phyloP scores from a whole-genome alignment of 2,113 vertebrate genomes.

The Ictalurus punctatus region DNA sequence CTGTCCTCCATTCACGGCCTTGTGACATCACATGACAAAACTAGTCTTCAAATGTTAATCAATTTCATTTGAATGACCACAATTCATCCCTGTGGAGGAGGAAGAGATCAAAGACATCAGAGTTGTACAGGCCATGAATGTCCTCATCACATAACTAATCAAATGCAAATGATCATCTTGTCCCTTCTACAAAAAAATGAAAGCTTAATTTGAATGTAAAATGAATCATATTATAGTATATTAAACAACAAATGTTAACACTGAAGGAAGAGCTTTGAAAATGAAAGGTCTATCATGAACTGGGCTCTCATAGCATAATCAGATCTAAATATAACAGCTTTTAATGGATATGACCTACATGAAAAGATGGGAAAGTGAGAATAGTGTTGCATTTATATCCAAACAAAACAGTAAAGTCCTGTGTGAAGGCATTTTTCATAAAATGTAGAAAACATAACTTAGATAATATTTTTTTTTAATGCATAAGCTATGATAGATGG shows the following conservation, averaged over 20 bases:
- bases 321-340: slow-evolving; percentile 31
- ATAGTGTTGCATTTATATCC: neutral
- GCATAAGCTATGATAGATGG: neutral
- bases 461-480: neutral
- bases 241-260: slow-evolving; percentile 17
- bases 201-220: slow-evolving; percentile 42
- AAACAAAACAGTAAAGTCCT: slow-evolving; percentile 8
- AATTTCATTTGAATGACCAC: slow-evolving; percentile 31
- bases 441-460: neutral
- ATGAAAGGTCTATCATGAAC: neutral
- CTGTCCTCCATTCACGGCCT: neutral
- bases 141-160: slow-evolving; percentile 27
- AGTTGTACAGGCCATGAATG: neutral
- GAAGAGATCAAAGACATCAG: slow-evolving; percentile 25
- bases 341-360: slow-evolving; percentile 12
- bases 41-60: slow-evolving; percentile 40
- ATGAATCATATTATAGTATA: neutral
- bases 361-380: neutral
- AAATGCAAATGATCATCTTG: slow-evolving; percentile 38
- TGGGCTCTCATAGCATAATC: neutral
- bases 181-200: neutral
- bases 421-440: neutral
- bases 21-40: neutral
- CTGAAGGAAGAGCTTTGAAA: neutral
- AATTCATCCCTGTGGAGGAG: neutral